phyloP scores from a whole-genome alignment of 2,888 invertebrate species.

The Glyphotaelius pellucidus region DNA sequence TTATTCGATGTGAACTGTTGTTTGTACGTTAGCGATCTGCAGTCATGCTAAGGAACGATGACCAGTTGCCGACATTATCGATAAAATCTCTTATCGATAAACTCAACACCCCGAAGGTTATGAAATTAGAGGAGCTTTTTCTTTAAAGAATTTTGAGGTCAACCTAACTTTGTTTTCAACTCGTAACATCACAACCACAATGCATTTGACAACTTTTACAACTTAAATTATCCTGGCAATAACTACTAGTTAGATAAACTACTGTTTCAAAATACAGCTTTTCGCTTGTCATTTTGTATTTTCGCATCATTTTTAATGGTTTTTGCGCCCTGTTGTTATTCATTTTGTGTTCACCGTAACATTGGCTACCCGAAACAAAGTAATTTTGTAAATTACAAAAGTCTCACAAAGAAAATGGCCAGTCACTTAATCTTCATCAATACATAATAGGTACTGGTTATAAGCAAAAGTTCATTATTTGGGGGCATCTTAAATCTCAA shows the following conservation, averaged over 20 bases:
- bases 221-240: background rate
- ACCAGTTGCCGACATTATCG: no score
- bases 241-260: background rate
- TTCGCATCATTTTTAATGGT: background rate
- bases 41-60: no score
- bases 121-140: no score
- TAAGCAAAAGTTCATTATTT: background rate
- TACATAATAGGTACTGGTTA: background rate
- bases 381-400: background rate
- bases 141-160: no score
- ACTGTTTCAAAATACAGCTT: background rate
- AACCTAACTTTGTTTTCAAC: no score
- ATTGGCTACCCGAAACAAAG: background rate
- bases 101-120: no score
- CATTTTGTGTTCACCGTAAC: background rate
- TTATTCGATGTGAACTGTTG: no score
- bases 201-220: no score
- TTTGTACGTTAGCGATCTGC: no score
- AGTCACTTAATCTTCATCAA: conserved; percentile 2
- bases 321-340: background rate
- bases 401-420: background rate
- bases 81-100: no score
- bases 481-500: background rate
- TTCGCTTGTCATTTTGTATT: background rate
- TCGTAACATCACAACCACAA: no score